These are phyloP conservation scores for Acinonyx jubatus DNA, from an alignment of 2,113 vertebrate species.

Conservation along the genomic window DNA sequence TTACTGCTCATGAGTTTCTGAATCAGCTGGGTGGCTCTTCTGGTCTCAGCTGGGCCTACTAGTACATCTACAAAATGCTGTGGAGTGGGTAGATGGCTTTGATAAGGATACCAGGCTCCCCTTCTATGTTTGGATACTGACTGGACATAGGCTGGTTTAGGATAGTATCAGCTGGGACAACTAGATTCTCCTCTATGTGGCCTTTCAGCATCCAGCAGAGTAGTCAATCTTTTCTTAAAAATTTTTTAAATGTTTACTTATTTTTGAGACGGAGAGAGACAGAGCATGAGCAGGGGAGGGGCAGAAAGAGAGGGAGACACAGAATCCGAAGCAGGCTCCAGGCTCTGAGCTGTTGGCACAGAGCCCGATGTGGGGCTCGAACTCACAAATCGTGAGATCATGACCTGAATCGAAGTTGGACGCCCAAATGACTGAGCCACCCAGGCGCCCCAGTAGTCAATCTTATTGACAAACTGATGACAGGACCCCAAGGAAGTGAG, in stretches of 20 bases:
- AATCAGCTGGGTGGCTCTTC: background rate
- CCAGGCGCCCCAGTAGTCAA: background rate
- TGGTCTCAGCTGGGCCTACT: background rate
- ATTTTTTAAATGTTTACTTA: too few species aligned
- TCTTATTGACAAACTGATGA: background rate
- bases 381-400: too few species aligned
- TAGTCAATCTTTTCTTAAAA: background rate
- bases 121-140: background rate
- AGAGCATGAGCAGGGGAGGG: too few species aligned
- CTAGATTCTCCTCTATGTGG: background rate
- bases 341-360: too few species aligned
- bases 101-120: background rate
- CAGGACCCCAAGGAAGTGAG: background rate
- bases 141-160: background rate
- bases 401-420: too few species aligned
- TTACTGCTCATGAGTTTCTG: background rate
- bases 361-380: too few species aligned
- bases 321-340: too few species aligned
- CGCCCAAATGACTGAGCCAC: too few species aligned
- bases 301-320: too few species aligned
- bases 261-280: too few species aligned
- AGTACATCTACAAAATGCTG: background rate
- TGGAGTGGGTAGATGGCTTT: background rate
- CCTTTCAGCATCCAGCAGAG: background rate
- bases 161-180: background rate